These are phyloP conservation scores for Ctenochaetus hawaiiensis DNA, from an alignment of 2,797 vertebrate species.

Conservation along the genomic window DNA sequence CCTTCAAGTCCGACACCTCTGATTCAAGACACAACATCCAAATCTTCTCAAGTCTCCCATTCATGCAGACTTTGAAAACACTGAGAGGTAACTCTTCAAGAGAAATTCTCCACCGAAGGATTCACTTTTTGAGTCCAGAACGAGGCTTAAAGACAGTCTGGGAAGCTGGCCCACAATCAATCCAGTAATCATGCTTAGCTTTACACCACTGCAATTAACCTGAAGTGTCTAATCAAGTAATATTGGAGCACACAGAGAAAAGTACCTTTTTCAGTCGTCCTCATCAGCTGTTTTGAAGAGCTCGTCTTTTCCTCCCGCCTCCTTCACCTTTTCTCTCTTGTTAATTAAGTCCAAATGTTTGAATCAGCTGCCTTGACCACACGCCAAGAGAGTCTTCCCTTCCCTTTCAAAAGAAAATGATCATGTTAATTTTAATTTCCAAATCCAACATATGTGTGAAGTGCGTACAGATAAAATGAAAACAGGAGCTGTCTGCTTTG, in stretches of 20 bases:
- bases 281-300: constrained; percentile 42
- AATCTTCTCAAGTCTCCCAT: background rate
- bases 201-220: constrained; percentile 60
- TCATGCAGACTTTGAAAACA: constrained; percentile 18
- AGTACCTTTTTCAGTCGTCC: constrained; percentile 32
- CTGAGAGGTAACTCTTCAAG: constrained; percentile 3
- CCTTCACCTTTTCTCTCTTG: constrained; percentile 49
- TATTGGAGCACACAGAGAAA: constrained; percentile 37
- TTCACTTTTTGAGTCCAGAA: constrained; percentile 40
- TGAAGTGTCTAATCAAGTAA: constrained; percentile 62
- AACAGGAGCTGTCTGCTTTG: constrained; percentile 5
- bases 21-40: background rate
- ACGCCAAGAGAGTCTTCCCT: constrained; percentile 8
- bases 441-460: constrained; percentile 5
- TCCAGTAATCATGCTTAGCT: constrained; percentile 52
- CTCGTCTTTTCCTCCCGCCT: constrained; percentile 10
- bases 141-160: constrained; percentile 47
- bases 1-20: too few relatives aligned
- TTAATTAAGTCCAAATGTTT: constrained; percentile 63
- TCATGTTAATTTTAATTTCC: constrained; percentile 9
- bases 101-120: constrained; percentile 28
- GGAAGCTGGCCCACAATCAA: constrained; percentile 52
- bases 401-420: constrained; percentile 33
- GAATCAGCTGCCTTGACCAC: constrained; percentile 41
- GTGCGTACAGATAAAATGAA: constrained; percentile 3